These are phyloP conservation scores for Nematopogon swammerdamellus DNA, from an alignment of 2,888 invertebrate genomes.

Conservation along the genomic window DNA sequence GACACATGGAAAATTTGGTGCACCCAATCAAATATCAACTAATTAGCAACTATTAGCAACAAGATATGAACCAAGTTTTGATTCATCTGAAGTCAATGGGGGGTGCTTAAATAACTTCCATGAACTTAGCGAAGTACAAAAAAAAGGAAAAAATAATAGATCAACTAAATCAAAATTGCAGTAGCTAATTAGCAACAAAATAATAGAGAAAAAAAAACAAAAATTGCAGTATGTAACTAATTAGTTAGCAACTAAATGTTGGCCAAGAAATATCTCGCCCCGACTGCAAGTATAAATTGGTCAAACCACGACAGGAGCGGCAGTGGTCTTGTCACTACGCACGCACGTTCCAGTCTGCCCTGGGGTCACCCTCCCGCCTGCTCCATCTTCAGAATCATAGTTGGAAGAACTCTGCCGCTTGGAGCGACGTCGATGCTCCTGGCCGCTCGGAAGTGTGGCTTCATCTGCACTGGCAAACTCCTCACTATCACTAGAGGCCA, in stretches of 20 bases:
- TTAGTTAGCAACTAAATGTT: not conserved
- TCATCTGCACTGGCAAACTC: slow-evolving; percentile 78
- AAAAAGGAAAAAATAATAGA: too few relatives aligned
- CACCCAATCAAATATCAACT: too few relatives aligned
- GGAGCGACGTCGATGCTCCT: slow-evolving; percentile 32
- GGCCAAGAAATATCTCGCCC: not conserved
- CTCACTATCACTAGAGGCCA: slow-evolving; percentile 73
- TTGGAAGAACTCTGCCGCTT: slow-evolving; percentile 38
- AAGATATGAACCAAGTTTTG: too few relatives aligned
- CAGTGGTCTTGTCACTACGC: too few relatives aligned
- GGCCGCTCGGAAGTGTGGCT: slow-evolving; percentile 40
- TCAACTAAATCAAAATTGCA: too few relatives aligned
- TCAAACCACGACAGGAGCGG: too few relatives aligned
- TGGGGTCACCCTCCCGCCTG: slow-evolving; percentile 23
- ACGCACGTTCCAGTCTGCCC: slow-evolving; percentile 9
- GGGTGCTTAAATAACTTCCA: too few relatives aligned
- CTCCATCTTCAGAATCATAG: slow-evolving; percentile 27
- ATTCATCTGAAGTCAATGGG: too few relatives aligned
- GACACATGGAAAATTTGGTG: too few relatives aligned
- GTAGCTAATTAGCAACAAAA: not conserved
- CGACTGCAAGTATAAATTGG: not conserved
- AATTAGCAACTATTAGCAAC: too few relatives aligned
- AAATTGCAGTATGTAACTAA: not conserved
- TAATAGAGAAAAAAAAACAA: not conserved
- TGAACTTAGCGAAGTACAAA: too few relatives aligned